Conservation (phyloP, 2,797 vertebrate genomes). For the Triplophysa yarkandensis region DNA sequence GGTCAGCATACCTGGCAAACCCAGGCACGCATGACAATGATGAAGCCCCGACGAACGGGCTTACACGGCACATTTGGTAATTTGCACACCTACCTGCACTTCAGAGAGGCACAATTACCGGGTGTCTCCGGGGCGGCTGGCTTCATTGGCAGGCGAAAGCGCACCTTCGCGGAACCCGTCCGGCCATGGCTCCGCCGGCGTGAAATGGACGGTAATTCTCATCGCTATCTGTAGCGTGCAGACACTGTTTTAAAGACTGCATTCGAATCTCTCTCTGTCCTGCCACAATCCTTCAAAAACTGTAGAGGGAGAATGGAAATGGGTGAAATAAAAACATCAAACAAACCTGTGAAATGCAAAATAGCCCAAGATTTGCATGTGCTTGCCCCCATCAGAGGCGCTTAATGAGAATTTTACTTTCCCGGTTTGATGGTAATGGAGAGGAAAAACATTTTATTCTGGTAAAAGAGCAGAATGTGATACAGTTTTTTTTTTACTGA, state of each 20-base stretch:
- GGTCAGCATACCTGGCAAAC: conserved; percentile 64
- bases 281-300: conserved; percentile 38
- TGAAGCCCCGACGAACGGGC: conserved; percentile 75
- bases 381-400: conserved; percentile 62
- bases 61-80: conserved; percentile 80
- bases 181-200: conserved; percentile 66
- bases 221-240: conserved; percentile 76
- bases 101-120: conserved; percentile 79
- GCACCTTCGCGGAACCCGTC: conserved; percentile 59
- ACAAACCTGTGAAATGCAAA: conserved; percentile 72
- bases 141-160: conserved; percentile 46
- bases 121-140: conserved; percentile 69
- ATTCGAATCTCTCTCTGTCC: conserved; percentile 37
- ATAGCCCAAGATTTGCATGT: conserved; percentile 63
- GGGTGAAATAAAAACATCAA: conserved; percentile 73
- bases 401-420: conserved; percentile 71
- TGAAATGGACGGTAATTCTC: conserved; percentile 81
- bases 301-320: conserved; percentile 18
- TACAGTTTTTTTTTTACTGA: background rate
- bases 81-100: conserved; percentile 83
- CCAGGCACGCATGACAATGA: conserved; percentile 73
- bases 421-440: conserved; percentile 52
- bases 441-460: conserved; percentile 5
- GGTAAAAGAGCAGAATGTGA: conserved; percentile 10
- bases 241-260: conserved; percentile 73